Percentiles rank a stretch among this genome's conserved stretches.
phyloP scores from a whole-genome alignment of 1,140 invertebrate species.

The Mya arenaria region DNA sequence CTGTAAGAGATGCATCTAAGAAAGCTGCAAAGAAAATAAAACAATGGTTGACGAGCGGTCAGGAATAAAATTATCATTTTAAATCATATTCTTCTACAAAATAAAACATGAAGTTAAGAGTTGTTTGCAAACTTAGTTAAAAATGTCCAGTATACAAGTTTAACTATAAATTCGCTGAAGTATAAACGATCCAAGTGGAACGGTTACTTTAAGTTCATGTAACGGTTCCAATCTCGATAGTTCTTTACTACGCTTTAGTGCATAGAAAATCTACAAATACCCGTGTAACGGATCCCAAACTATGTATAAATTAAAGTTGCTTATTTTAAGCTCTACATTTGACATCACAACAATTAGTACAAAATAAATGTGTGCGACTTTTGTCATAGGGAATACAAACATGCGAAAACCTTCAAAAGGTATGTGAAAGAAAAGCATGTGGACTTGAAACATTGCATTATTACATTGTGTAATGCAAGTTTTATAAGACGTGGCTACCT shows the following conservation, averaged over 20 bases:
- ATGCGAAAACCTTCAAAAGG: background rate
- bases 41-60: no score
- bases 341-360: background rate
- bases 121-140: background rate
- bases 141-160: background rate
- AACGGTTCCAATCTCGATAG: background rate
- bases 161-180: background rate
- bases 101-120: background rate
- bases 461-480: background rate
- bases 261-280: background rate
- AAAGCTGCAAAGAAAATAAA: background rate
- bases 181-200: background rate
- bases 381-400: background rate
- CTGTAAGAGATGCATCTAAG: background rate
- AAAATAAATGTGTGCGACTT: background rate
- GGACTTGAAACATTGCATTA: background rate
- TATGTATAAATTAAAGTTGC: background rate
- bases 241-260: background rate
- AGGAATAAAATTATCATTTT: background rate
- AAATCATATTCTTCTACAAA: background rate
- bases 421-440: background rate
- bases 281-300: background rate
- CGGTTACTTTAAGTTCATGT: background rate
- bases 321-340: background rate
- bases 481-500: background rate